These are phyloP conservation scores for Littorina saxatilis DNA, from an alignment of 1,140 invertebrate species.

Conservation along the genomic window DNA sequence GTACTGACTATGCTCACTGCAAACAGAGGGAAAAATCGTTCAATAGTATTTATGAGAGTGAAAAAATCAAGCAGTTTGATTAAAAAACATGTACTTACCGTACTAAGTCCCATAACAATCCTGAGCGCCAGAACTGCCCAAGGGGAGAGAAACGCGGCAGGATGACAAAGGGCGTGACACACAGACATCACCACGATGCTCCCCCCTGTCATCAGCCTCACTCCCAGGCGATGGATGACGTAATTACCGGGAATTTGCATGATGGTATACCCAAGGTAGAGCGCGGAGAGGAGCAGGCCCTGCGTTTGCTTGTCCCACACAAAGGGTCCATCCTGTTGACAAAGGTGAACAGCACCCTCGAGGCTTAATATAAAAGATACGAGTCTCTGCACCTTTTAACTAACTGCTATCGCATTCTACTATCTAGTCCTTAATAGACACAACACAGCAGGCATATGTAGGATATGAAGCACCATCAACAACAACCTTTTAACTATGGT, in stretches of 20 bases:
- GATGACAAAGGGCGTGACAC: conserved; percentile 22
- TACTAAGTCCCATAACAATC: conserved; percentile 30
- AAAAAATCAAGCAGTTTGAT: too few relatives aligned
- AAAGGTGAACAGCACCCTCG: too few relatives aligned
- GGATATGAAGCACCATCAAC: background rate
- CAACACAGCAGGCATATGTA: background rate
- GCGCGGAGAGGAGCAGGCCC: conserved; percentile 89
- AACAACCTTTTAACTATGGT: background rate
- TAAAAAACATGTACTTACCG: too few relatives aligned
- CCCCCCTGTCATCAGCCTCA: conserved; percentile 79
- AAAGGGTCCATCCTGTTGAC: conserved; percentile 80
- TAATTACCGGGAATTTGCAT: conserved; percentile 86
- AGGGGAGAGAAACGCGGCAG: conserved; percentile 21
- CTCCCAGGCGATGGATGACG: conserved; percentile 86
- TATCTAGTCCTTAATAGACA: too few relatives aligned
- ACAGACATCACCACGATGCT: conserved; percentile 19
- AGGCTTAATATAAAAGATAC: too few relatives aligned
- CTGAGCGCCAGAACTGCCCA: conserved; percentile 33
- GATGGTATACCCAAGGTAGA: conserved; percentile 87
- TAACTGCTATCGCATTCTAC: too few relatives aligned
- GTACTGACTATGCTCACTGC: too few relatives aligned
- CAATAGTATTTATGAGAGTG: too few relatives aligned
- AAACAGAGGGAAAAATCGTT: too few relatives aligned
- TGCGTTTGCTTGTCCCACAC: conserved; percentile 87
- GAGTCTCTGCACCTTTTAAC: too few relatives aligned